Evolutionary conservation across 2,888 invertebrate species (phyloP), one percentile per base, ranked within the genome.

Genomic region (Stratiomys singularior): DNA sequence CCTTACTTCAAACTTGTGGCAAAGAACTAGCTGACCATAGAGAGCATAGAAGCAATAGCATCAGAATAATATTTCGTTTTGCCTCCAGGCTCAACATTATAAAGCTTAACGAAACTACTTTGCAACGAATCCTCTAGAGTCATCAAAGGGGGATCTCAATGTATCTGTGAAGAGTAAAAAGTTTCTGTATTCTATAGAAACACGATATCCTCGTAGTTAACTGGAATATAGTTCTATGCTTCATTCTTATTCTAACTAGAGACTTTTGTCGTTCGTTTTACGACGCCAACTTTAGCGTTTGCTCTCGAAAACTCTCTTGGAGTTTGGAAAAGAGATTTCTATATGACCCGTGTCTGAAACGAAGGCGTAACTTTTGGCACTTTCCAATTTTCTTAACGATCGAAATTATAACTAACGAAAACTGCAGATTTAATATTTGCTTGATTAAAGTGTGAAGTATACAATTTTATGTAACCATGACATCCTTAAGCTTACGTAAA

Each of bases 91-190:
- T 46, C n/a, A 67, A 67, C 67, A 67, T 67, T 67, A 67, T 67
- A n/a, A 46, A 67, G 67, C 67, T 46, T 67, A 67, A 67, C 67
- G 67, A 46, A 67, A 67, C 67, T 46, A 67, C 67, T 67, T 46
- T 67, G 67, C 67, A 67, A 67, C 44, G 46, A 67, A 67, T 44
- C 67, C 67, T 27, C 46, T 4, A 23, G 67, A 44, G 46, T 67
- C 37, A 44, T 67, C 37, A 67, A 67, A 67, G 67, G 67, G 30
- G 67, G 44, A 37, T 44, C 44, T 18, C 9, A 46, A 67, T 67
- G 21, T 67, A 27, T 23, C 21, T 37, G 9, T 23, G 28, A 27
- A 46, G 13, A n/a, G 28, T 15, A 37, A 30, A 64, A 64, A 64
- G 30, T 27, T 64, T 64, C n/a, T 64, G 52, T 52, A 4, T 18